phyloP scores from a whole-genome alignment of 2,888 invertebrate genomes.

The Thecophora atra region DNA sequence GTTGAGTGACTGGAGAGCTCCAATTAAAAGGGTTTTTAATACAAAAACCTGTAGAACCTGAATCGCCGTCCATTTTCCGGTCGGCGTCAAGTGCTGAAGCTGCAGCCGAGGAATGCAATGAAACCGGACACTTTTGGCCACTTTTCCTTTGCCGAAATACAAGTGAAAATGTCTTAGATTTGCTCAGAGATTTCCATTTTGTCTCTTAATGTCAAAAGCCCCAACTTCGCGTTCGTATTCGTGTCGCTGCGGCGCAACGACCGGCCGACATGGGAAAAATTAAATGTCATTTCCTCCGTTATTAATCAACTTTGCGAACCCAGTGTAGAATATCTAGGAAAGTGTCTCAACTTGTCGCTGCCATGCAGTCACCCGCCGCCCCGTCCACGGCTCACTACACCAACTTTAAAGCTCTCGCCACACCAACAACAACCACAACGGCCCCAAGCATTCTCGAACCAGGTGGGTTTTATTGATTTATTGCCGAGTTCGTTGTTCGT shows the following conservation, averaged over 20 bases:
- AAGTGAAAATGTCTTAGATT: neutral
- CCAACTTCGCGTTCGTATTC: neutral
- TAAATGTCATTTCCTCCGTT: conserved; percentile 29
- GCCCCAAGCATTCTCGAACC: conserved; percentile 37
- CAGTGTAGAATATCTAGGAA: neutral
- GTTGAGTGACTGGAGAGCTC: neutral
- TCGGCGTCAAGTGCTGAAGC: neutral
- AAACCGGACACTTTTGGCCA: neutral
- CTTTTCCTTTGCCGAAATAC: neutral
- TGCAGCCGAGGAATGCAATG: neutral
- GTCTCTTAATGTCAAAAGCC: neutral
- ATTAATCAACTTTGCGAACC: conserved; percentile 28
- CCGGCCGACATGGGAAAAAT: neutral
- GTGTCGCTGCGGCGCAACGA: neutral
- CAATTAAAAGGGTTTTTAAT: conserved; percentile 2
- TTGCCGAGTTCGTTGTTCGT: conserved; percentile 6
- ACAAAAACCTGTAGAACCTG: neutral
- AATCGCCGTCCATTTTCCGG: neutral
- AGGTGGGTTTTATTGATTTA: conserved; percentile 45
- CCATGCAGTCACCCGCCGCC: neutral
- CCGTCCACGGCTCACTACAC: neutral
- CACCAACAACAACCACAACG: conserved; percentile 9
- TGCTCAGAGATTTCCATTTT: neutral
- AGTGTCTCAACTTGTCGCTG: conserved; percentile 35
- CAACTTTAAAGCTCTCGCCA: neutral